phyloP scores from a whole-genome alignment of 2,888 invertebrate genomes.

The Cheilosia soror region DNA sequence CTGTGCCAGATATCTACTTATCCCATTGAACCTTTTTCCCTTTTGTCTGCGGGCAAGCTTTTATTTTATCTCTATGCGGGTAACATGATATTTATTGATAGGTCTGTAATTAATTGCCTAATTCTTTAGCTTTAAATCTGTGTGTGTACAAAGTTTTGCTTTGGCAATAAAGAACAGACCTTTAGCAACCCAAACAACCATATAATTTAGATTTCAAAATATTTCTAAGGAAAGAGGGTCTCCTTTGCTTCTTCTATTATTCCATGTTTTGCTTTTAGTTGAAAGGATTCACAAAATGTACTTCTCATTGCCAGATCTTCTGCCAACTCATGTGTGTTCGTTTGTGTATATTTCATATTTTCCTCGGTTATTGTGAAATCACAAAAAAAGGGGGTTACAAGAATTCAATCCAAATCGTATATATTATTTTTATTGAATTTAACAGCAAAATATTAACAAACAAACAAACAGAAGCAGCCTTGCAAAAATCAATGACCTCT shows the following conservation, averaged over 20 bases:
- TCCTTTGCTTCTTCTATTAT: slow-evolving; percentile 2
- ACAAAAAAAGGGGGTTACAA: slow-evolving; percentile 32
- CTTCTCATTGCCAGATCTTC: background rate
- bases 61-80: slow-evolving; percentile 38
- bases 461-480: slow-evolving; percentile 39
- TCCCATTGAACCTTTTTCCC: slow-evolving; percentile 9
- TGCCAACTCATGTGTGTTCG: no score
- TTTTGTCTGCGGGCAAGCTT: slow-evolving; percentile 29
- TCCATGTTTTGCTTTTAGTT: background rate
- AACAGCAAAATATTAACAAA: slow-evolving; percentile 3
- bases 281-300: slow-evolving; percentile 2
- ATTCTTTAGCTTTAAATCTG: slow-evolving; percentile 30
- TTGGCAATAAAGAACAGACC: background rate
- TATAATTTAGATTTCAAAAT: slow-evolving; percentile 44
- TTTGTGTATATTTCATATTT: background rate
- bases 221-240: slow-evolving; percentile 14
- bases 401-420: slow-evolving; percentile 16
- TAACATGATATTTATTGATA: slow-evolving; percentile 60
- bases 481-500: slow-evolving; percentile 69
- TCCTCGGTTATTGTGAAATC: slow-evolving; percentile 12
- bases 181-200: slow-evolving; percentile 13
- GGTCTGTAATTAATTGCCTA: slow-evolving; percentile 64
- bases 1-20: slow-evolving; percentile 13
- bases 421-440: slow-evolving; percentile 42
- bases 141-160: slow-evolving; percentile 16